Conservation (phyloP, 2,797 vertebrate species). For the Acropternis orthonyx region DNA sequence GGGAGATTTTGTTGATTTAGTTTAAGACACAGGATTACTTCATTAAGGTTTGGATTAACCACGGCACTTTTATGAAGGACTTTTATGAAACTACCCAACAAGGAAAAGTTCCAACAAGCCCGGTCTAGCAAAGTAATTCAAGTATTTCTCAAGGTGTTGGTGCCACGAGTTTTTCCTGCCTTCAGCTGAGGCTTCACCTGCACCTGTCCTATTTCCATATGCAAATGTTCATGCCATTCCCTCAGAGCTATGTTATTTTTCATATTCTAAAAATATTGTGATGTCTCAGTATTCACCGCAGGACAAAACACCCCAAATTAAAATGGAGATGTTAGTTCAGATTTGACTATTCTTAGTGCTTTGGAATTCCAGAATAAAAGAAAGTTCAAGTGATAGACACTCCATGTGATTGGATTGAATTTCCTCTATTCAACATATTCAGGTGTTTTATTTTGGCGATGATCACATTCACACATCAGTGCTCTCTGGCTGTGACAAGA, state of each 20-base stretch:
- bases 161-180: background rate
- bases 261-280: background rate
- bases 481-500: accelerated
- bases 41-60: background rate
- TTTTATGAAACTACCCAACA: background rate
- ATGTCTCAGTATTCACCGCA: background rate
- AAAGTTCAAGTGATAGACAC: background rate
- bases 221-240: background rate
- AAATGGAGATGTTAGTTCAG: background rate
- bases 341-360: background rate
- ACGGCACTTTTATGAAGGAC: background rate
- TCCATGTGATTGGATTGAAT: background rate
- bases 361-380: background rate
- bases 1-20: background rate
- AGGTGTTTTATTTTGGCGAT: background rate
- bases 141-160: background rate
- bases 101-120: background rate
- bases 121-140: background rate
- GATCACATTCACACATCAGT: background rate
- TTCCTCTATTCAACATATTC: background rate
- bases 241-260: background rate
- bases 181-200: background rate
- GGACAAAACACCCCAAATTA: background rate
- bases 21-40: background rate
- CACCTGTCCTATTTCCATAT: background rate